A percentile compares a stretch with the other conserved stretches of the same genome.
phyloP scores from a whole-genome alignment of 1,140 invertebrate genomes.

The Nautilus pompilius region DNA sequence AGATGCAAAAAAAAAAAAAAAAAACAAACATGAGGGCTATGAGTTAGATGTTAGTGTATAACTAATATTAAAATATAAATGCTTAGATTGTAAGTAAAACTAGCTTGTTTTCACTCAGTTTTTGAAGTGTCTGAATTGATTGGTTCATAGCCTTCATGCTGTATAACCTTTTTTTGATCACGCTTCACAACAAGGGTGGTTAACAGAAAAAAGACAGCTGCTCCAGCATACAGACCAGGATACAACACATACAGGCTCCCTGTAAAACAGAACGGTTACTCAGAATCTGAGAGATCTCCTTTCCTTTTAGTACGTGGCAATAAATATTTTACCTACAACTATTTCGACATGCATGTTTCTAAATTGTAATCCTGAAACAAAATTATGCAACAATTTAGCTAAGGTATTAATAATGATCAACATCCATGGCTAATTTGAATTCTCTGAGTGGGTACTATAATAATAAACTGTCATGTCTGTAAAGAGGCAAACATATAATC shows the following conservation, averaged over 20 bases:
- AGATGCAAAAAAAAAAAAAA: too few species aligned
- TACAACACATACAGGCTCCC: slow-evolving; percentile 53
- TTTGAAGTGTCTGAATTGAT: too few species aligned
- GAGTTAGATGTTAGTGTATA: too few species aligned
- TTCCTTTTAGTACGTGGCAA: too few species aligned
- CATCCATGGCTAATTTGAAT: neutral
- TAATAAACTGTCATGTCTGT: neutral
- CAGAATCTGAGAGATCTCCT: too few species aligned
- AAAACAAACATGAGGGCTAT: too few species aligned
- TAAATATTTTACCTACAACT: neutral
- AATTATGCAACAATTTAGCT: neutral
- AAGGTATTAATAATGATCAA: neutral
- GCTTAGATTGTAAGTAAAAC: too few species aligned
- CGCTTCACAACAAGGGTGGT: slow-evolving; percentile 47
- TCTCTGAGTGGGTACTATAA: neutral
- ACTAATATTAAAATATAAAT: too few species aligned
- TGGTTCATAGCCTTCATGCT: too few species aligned
- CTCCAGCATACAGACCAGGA: slow-evolving; percentile 51
- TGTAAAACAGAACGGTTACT: slow-evolving; percentile 34
- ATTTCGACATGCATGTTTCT: neutral
- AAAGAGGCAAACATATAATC: too few species aligned
- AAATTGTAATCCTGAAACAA: neutral
- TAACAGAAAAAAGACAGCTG: slow-evolving; percentile 48
- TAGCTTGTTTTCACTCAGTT: too few species aligned
- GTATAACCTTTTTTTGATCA: slow-evolving; percentile 35